Base-by-base conservation (phyloP, 37 sponge, comb jelly and placozoan species). In the Lycopodina hypogea region DNA sequence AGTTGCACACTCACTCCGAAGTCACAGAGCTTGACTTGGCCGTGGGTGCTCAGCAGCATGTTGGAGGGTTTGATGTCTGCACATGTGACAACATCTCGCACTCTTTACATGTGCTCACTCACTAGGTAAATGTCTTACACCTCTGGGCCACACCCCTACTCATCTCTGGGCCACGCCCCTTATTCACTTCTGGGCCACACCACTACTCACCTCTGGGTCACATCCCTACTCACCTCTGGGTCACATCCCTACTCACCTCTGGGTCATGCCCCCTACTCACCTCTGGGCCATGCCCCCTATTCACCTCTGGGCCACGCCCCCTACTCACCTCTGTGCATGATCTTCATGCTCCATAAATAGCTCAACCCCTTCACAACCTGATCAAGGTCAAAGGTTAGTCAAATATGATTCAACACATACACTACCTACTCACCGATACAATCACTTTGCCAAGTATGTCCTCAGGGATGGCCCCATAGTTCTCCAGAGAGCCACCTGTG, bases 1-100 rank as follows among this genome's bases (percentile, higher is more conserved):
- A 95, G 80, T 88, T 92, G 93, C 0, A 89, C 89, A 72, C 95
- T 94, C 58, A 95, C 96, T 26, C 96, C 96, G 87, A 95, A 95
- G 76, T 95, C 96, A 83, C 96, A 95, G 40, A 95, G 74, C 69
- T 95, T 95, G 36, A 95, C 88, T 1, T 81, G 79, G 24, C 96
- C 96, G 8, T 83, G 77, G 1, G 88, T 92, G 38, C 92, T 92
- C 29, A 95, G 90, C 40, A 95, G 82, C 63, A 95, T 85, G 61
- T 95, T 95, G 22, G 96, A 95, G 0, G 96, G 96, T 66, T 94
- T 94, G 55, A 94, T 83, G 59, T 94, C 93, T 93, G 69, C 32
- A 69, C 9, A 48, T 2, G 29, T n/a, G 71, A 15, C 14, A 32
- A 36, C 51, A 38, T 7, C 12, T 8, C 19, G 17, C 55, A 19